Evolutionary conservation across 2,113 vertebrate genomes (phyloP).

Genomic region (Telmatochromis brichardi): DNA sequence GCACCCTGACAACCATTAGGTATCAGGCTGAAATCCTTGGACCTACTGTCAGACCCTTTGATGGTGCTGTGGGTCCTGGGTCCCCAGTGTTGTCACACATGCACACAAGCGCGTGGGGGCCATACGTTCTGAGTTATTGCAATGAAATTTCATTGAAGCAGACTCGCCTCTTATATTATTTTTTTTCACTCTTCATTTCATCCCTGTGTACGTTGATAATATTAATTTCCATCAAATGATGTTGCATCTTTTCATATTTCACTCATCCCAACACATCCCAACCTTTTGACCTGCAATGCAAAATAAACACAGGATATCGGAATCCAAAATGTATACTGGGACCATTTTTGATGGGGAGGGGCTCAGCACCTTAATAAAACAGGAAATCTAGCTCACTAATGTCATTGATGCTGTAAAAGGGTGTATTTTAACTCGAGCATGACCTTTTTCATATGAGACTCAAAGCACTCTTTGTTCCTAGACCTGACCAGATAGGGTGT

Average conservation of each 20-base stretch:
- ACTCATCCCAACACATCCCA: background rate
- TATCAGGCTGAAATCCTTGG: background rate
- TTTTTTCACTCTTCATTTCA: background rate
- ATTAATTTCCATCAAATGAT: background rate
- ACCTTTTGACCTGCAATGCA: background rate
- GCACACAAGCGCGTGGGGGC: background rate
- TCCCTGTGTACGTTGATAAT: background rate
- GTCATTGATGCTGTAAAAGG: background rate
- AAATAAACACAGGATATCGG: background rate
- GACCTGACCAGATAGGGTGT: background rate
- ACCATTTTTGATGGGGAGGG: background rate
- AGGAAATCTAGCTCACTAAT: background rate
- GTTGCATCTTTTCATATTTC: background rate
- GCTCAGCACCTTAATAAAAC: background rate
- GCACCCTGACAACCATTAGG: background rate
- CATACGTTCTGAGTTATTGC: background rate
- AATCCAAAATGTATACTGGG: background rate
- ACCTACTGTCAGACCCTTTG: background rate
- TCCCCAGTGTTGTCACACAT: background rate
- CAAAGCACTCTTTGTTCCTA: background rate
- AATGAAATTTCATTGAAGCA: background rate
- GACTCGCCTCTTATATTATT: background rate
- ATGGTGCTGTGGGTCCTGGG: background rate
- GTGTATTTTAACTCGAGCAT: background rate
- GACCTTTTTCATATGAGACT: background rate